Base-by-base conservation (phyloP, 2,113 vertebrate species). In the Nothocercus nigrocapillus region DNA sequence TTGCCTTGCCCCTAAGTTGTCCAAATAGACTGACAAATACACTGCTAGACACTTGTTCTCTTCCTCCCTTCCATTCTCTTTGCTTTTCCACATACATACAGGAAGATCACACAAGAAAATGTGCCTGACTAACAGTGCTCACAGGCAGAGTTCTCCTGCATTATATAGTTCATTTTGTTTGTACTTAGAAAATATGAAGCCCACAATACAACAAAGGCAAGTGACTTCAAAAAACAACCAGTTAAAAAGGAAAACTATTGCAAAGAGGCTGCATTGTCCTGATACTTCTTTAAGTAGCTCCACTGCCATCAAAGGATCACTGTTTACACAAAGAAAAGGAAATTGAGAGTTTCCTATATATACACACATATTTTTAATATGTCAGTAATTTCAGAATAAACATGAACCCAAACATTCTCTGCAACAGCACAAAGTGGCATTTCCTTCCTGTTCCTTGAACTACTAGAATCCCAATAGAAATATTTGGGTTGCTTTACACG, bases 401-500 rank as follows among this genome's bases (percentile, higher is more conserved):
- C 27, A 47, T 15, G 3, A 93, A 72, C 58, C 38, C 76, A 95
- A 90, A 78, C 47, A 61, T 11, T 53, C 47, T 30, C 53, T 53
- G 88, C 24, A 89, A 74, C 58, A 75, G 82, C 47, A 95, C 70
- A 96, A 70, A 93, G 34, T 6, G 9, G n/a, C 77, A 76, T 47
- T 49, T 86, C 85, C 54, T 93, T 89, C 79, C 75, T 42, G 32
- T 7, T 32, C 47, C 45, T 58, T 82, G 25, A 47, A 40, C 28
- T 82, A 61, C 22, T 47, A 89, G 56, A 42, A 87, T 34, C 40
- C 34, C 53, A 76, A 36, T 0, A 76, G 47, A 80, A 89, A 92
- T 11, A 49, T 54, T 90, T 89, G 91, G 74, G 90, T 61, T 92
- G 86, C 94, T 82, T 95, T 82, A 96, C 95, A 93, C 38, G 88